A percentile compares a stretch with the other conserved stretches of the same genome.
Evolutionary conservation across 23 tunicate genomes (phyloP).

Genomic region (Botrylloides violaceus): DNA sequence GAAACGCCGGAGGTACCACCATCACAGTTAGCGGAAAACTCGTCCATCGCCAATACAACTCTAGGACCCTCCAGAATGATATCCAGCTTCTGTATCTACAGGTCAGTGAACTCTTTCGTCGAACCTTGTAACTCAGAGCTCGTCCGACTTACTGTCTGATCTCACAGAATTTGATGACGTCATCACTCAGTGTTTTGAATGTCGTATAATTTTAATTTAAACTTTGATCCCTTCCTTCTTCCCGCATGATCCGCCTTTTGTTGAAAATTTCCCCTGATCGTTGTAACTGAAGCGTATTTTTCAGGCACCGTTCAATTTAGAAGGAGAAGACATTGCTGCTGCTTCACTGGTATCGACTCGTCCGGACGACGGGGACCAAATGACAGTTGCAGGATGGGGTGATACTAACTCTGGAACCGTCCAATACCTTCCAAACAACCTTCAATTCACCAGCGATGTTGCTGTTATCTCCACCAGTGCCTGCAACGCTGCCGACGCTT

Average conservation of each 20-base stretch:
- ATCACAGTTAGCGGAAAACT: neutral
- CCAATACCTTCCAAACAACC: conserved; percentile 17
- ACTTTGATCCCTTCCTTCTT: neutral
- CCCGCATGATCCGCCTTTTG: neutral
- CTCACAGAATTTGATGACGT: too few relatives aligned
- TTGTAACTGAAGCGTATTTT: neutral
- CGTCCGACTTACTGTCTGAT: too few relatives aligned
- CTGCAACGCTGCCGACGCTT: conserved; percentile 27
- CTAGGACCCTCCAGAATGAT: conserved; percentile 20
- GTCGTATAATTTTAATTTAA: too few relatives aligned
- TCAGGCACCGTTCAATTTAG: too few relatives aligned
- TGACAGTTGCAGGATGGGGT: conserved; percentile 27
- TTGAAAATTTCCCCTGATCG: too few relatives aligned
- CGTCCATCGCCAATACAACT: conserved; percentile 27
- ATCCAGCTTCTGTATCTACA: conserved; percentile 11
- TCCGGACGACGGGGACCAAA: neutral
- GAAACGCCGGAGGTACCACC: conserved; percentile 2
- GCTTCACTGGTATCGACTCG: neutral
- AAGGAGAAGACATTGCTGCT: conserved; percentile 2
- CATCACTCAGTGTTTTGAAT: too few relatives aligned
- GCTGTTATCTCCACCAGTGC: conserved; percentile 13
- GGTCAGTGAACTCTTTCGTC: too few relatives aligned
- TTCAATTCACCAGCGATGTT: conserved; percentile 20
- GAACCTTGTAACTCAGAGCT: too few relatives aligned
- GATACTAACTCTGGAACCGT: conserved; percentile 16